Evolutionary conservation across 2,113 vertebrate species (phyloP), one percentile per base, ranked within the genome.

Genomic region (Serranochromis macrocephalus): DNA sequence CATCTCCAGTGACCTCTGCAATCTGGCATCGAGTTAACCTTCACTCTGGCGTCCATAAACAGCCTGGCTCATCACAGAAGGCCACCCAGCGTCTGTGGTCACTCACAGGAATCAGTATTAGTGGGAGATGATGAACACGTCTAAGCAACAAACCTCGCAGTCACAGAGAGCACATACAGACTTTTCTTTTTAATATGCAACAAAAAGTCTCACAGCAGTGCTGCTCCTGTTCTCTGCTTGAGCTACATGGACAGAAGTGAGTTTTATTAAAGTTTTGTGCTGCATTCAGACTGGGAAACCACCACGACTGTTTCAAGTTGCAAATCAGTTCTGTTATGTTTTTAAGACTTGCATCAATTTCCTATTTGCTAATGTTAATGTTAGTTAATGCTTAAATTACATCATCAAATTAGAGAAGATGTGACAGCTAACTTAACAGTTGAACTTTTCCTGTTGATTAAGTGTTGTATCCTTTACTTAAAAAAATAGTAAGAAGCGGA

Each of bases 1-100:
- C 89, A 88, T 93, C 90, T 92, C 57, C 21, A 49, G 29, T 91
- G 90, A 91, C 93, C 87, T 81, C 90, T 85, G 87, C 82, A 47
- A 87, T 92, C 89, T 93, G 93, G 91, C 91, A 66, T 83, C 10
- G 40, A 71, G 47, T 54, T 88, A 86, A 91, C 93, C 81, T 90
- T 82, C 83, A 42, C 82, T 86, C 85, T 90, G 93, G 86, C 87
- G 79, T 90, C 82, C 19, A 55, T 81, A 81, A 80, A 68, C 90
- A 81, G 84, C 79, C 81, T 85, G 88, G 88, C 89, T 81, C 49
- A n/a, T 86, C 86, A 54, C 68, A 55, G 57, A 57, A 38, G 93
- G 89, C 93, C 93, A 91, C 93, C 90, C 93, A 90, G 86, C 81
- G 51, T 91, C 91, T 90, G 92, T 49, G 88, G 93, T 90, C 85